phyloP scores from a whole-genome alignment of 2,113 vertebrate species.

The Paedocypris sp. region DNA sequence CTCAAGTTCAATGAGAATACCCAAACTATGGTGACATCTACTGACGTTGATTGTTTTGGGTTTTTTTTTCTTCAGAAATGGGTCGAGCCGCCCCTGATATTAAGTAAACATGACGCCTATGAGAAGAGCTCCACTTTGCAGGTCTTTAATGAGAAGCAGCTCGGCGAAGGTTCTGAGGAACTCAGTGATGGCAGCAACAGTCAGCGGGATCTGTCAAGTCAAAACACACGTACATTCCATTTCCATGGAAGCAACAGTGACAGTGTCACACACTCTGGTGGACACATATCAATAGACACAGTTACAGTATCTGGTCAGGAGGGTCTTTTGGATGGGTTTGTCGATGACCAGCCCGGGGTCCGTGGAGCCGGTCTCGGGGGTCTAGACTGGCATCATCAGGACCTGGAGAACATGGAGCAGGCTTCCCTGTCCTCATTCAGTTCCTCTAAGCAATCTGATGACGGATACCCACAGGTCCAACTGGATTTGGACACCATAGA shows the following conservation, averaged over 20 bases:
- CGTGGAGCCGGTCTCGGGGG: constrained; percentile 12
- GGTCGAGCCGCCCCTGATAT: constrained; percentile 51
- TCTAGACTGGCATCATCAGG: constrained; percentile 45
- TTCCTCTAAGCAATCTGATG: constrained; percentile 54
- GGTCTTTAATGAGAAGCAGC: constrained; percentile 33
- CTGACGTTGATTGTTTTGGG: not conserved
- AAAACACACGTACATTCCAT: constrained; percentile 20
- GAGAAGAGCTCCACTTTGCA: constrained; percentile 35
- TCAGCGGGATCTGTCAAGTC: not conserved
- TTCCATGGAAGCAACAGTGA: constrained; percentile 32
- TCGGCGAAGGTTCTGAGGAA: constrained; percentile 12
- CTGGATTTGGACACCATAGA: constrained; percentile 88
- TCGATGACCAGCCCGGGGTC: constrained; percentile 35
- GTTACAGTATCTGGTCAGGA: constrained; percentile 68
- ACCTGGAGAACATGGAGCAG: constrained; percentile 52
- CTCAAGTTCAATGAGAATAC: not conserved
- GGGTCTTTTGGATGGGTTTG: constrained; percentile 26
- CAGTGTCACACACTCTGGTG: constrained; percentile 49
- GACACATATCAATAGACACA: constrained; percentile 73
- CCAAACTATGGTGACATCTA: not conserved
- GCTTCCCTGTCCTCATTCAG: constrained; percentile 59
- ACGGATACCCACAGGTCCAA: constrained; percentile 64
- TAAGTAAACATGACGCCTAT: constrained; percentile 48
- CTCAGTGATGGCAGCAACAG: constrained; percentile 3
- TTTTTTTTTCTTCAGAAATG: constrained; percentile 49